Percentiles rank a stretch among this genome's conserved stretches.
These are phyloP conservation scores for Archocentrus centrarchus DNA, from an alignment of 2,113 vertebrate species.

Conservation along the genomic window DNA sequence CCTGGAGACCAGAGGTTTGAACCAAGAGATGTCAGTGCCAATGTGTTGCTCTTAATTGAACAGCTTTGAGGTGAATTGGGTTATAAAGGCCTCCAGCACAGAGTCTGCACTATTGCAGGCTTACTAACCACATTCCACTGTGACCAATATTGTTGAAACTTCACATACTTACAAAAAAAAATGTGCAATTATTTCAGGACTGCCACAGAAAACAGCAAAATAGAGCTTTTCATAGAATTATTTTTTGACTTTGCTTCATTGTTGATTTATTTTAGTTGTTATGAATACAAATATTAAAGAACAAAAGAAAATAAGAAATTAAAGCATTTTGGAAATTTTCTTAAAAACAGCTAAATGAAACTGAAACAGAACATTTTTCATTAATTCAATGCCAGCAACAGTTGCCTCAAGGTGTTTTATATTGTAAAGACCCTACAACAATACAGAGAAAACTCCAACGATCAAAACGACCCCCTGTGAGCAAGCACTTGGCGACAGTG, in stretches of 20 bases:
- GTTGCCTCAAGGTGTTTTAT: too few species aligned
- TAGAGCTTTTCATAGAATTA: background rate
- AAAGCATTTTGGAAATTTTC: fast-evolving
- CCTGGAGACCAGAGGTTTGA: background rate
- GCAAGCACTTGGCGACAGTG: too few species aligned
- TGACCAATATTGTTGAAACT: background rate
- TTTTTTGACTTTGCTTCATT: too few species aligned
- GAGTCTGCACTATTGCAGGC: background rate
- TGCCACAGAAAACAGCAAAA: background rate
- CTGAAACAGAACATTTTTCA: background rate
- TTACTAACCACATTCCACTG: background rate
- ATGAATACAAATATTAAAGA: background rate
- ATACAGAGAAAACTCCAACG: too few species aligned
- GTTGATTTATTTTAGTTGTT: too few species aligned
- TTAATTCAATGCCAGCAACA: too few species aligned
- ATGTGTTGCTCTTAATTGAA: background rate
- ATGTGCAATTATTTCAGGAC: background rate
- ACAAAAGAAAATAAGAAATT: background rate
- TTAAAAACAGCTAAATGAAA: background rate
- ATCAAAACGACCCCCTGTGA: too few species aligned
- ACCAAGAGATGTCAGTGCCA: background rate
- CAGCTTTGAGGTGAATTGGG: background rate
- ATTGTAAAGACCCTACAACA: too few species aligned
- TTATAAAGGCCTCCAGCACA: background rate
- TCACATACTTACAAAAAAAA: background rate